Percentiles rank a stretch among this genome's conserved stretches.
These are phyloP conservation scores for Melanotaenia nigrans DNA, from an alignment of 2,797 vertebrate species.

Conservation along the genomic window DNA sequence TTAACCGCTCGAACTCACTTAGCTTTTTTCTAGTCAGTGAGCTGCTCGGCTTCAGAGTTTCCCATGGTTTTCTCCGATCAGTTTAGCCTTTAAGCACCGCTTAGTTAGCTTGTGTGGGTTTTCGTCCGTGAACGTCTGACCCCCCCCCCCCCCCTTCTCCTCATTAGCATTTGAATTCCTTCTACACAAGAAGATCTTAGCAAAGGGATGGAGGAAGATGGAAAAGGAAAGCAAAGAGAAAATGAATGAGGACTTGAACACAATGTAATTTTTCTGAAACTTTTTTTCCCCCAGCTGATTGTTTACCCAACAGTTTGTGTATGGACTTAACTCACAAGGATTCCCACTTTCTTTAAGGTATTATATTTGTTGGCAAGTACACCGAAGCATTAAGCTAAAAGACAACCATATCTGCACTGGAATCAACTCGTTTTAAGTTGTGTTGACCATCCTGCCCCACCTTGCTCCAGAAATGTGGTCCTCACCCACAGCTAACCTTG, in stretches of 20 bases:
- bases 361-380: slow-evolving; percentile 31
- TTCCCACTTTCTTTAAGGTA: slow-evolving; percentile 17
- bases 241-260: not conserved
- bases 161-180: slow-evolving; percentile 78
- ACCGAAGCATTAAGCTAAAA: slow-evolving; percentile 15
- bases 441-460: slow-evolving; percentile 8
- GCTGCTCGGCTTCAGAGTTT: slow-evolving; percentile 49
- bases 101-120: slow-evolving; percentile 56
- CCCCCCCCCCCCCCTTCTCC: slow-evolving; percentile 52
- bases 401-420: slow-evolving; percentile 11
- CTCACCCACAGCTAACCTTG: slow-evolving; percentile 35
- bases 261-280: slow-evolving; percentile 30
- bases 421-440: slow-evolving; percentile 25
- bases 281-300: slow-evolving; percentile 17
- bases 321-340: not conserved
- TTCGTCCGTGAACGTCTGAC: slow-evolving; percentile 60
- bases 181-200: slow-evolving; percentile 51
- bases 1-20: slow-evolving; percentile 42
- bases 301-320: slow-evolving; percentile 42
- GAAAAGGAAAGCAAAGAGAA: slow-evolving; percentile 6
- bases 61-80: slow-evolving; percentile 54
- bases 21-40: slow-evolving; percentile 40
- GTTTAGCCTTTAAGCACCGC: slow-evolving; percentile 53
- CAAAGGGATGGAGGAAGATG: slow-evolving; percentile 25
- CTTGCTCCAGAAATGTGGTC: slow-evolving; percentile 18